A percentile compares a stretch with the other conserved stretches of the same genome.
Evolutionary conservation across 2,113 vertebrate species (phyloP).

Genomic region (Bubo scandiacus): DNA sequence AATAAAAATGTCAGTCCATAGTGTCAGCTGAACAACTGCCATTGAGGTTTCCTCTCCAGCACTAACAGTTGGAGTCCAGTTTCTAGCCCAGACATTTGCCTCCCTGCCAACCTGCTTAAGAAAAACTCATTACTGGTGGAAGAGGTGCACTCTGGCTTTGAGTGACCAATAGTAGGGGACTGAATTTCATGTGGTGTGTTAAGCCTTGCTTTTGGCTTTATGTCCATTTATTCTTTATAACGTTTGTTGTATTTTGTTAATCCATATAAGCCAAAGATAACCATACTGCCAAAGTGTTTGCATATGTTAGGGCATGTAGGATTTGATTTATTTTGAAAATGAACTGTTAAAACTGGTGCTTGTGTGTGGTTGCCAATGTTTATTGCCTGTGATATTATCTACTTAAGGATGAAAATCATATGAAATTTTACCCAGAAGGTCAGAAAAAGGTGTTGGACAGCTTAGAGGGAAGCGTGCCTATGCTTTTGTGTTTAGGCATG

Average conservation of each 20-base stretch:
- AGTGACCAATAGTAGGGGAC: background rate
- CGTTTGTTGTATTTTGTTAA: background rate
- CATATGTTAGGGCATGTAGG: background rate
- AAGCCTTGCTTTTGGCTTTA: background rate
- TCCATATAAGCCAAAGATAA: background rate
- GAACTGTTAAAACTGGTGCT: background rate
- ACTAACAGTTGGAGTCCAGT: background rate
- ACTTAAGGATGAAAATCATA: background rate
- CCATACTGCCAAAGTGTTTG: background rate
- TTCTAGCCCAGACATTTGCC: background rate
- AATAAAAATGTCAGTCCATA: background rate
- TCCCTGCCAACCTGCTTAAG: background rate
- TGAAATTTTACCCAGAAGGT: background rate
- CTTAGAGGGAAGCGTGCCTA: background rate
- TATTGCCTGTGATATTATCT: background rate
- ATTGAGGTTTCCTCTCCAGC: background rate
- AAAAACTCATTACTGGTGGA: background rate
- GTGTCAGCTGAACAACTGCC: background rate
- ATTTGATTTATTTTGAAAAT: slow-evolving; percentile 2
- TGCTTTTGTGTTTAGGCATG: background rate
- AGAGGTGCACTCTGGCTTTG: background rate
- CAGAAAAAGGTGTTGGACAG: background rate
- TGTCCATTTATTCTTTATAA: background rate
- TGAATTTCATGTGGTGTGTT: background rate
- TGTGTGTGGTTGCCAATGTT: background rate